Evolutionary conservation across 2,888 invertebrate genomes (phyloP).

Genomic region (Eilema griseolum): DNA sequence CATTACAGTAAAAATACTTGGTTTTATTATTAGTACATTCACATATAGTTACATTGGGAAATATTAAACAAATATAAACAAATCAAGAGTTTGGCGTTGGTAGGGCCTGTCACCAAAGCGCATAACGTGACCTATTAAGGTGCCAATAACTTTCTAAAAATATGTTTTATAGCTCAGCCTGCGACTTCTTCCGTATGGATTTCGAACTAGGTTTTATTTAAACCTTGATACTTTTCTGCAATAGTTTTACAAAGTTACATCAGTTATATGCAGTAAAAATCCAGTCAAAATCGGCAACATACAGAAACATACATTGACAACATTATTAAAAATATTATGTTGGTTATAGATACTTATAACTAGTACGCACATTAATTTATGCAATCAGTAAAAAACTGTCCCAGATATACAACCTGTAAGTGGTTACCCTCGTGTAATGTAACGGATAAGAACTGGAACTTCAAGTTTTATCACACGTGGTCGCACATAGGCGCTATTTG

Average conservation of each 20-base stretch:
- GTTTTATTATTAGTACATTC: neutral
- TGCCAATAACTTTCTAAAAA: neutral
- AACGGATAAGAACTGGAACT: neutral
- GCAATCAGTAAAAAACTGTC: neutral
- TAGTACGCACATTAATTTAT: too few relatives aligned
- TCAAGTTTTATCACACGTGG: constrained; percentile 6
- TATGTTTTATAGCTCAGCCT: neutral
- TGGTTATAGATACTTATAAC: too few relatives aligned
- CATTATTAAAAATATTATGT: too few relatives aligned
- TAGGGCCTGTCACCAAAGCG: neutral
- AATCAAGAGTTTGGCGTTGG: neutral
- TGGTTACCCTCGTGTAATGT: neutral
- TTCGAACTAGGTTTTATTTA: too few relatives aligned
- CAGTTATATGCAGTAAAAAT: too few relatives aligned
- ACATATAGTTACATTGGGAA: neutral
- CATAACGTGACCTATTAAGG: neutral
- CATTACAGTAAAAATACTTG: neutral
- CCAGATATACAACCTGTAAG: neutral
- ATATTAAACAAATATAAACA: neutral
- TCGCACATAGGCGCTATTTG: constrained; percentile 5
- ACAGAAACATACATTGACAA: too few relatives aligned
- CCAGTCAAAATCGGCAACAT: too few relatives aligned
- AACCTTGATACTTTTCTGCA: too few relatives aligned
- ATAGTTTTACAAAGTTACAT: too few relatives aligned
- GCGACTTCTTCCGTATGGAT: too few relatives aligned